These are phyloP conservation scores for Arenaria interpres DNA, from an alignment of 2,113 vertebrate genomes.

Conservation along the genomic window DNA sequence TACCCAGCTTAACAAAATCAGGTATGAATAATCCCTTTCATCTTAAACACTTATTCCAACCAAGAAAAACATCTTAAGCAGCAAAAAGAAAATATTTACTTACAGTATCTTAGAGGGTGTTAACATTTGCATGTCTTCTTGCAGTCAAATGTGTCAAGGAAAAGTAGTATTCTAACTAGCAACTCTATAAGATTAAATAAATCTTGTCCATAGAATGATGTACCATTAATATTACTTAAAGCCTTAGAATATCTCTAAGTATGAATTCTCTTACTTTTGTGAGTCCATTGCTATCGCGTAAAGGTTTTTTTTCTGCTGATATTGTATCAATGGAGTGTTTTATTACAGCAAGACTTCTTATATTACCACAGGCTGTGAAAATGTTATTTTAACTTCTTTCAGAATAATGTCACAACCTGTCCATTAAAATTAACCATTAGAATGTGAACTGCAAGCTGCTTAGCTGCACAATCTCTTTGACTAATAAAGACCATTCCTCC, in stretches of 20 bases:
- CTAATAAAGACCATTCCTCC: slow-evolving; percentile 25
- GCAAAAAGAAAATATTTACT: background rate
- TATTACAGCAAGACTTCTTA: background rate
- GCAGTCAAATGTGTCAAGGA: rapidly evolving
- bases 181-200: background rate
- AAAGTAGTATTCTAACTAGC: background rate
- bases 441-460: background rate
- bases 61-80: background rate
- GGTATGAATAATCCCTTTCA: background rate
- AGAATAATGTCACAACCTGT: slow-evolving; percentile 21
- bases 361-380: slow-evolving; percentile 15
- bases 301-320: background rate
- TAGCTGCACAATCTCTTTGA: background rate
- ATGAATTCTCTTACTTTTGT: background rate
- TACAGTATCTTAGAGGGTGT: background rate
- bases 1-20: background rate
- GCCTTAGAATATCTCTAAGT: background rate
- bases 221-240: background rate
- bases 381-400: slow-evolving; percentile 44
- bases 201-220: background rate
- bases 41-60: background rate
- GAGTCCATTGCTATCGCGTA: background rate
- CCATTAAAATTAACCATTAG: slow-evolving; percentile 46
- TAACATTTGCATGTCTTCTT: background rate
- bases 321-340: background rate